Conservation (phyloP, 2,888 invertebrate species). For the Hyppa rectilinea region DNA sequence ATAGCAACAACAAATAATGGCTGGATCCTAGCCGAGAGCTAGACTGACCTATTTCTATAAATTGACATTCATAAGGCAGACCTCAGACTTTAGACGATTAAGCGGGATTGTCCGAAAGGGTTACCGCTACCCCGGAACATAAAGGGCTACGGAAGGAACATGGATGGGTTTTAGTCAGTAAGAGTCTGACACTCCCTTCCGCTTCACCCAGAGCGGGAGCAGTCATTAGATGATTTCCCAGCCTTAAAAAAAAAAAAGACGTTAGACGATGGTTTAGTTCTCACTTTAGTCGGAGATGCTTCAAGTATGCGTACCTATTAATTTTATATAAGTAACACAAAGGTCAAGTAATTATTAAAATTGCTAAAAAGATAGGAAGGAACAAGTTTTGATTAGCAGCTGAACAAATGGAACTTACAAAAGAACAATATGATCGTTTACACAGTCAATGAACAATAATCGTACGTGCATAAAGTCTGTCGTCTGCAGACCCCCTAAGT, state of each 20-base stretch:
- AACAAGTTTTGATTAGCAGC: conserved; percentile 1
- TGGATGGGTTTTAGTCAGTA: too few species aligned
- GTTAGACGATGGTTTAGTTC: not conserved
- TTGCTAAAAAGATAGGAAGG: not conserved
- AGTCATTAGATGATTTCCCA: too few species aligned
- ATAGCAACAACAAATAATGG: conserved; percentile 56
- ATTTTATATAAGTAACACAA: not conserved
- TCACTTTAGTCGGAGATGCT: not conserved
- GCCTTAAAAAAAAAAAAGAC: too few species aligned
- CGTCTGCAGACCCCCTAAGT: conserved; percentile 25
- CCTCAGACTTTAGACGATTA: conserved; percentile 8
- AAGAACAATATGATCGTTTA: conserved; percentile 41
- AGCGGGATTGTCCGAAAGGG: too few species aligned
- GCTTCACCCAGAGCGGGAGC: too few species aligned
- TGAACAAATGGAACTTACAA: not conserved
- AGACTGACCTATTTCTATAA: conserved; percentile 47
- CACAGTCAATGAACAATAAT: conserved; percentile 48
- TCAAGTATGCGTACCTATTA: not conserved
- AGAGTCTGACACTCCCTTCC: too few species aligned
- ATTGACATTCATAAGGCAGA: conserved; percentile 47
- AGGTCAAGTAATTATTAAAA: too few species aligned
- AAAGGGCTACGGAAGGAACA: too few species aligned
- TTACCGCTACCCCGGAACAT: too few species aligned
- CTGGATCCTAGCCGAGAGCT: conserved; percentile 23
- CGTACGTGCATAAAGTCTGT: conserved; percentile 35